Percentiles rank a stretch among this genome's conserved stretches.
Evolutionary conservation across 2,888 invertebrate genomes (phyloP).

Genomic region (Caenorhabditis doughertyi): DNA sequence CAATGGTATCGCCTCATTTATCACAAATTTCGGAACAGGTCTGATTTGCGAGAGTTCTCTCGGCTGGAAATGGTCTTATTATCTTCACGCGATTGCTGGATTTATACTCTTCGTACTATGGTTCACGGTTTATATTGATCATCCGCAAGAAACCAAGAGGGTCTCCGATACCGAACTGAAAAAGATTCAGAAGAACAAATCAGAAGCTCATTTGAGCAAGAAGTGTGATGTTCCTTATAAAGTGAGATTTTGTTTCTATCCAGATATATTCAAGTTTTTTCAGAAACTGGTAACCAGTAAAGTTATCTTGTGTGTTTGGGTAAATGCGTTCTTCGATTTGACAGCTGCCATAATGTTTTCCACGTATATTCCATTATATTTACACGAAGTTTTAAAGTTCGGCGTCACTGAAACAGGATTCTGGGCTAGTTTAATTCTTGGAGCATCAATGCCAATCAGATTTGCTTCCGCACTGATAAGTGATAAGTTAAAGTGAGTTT

Average conservation of each 20-base stretch:
- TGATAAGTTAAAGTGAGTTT: slow-evolving; percentile 70
- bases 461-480: slow-evolving; percentile 69
- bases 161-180: slow-evolving; percentile 67
- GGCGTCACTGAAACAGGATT: slow-evolving; percentile 62
- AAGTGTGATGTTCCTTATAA: slow-evolving; percentile 69
- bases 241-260: slow-evolving; percentile 29
- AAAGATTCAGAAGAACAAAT: slow-evolving; percentile 71
- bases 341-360: slow-evolving; percentile 72
- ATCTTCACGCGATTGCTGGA: slow-evolving; percentile 60
- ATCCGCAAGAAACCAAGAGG: slow-evolving; percentile 63
- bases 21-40: slow-evolving; percentile 76
- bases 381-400: slow-evolving; percentile 68
- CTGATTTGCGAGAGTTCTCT: slow-evolving; percentile 56
- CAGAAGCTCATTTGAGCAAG: slow-evolving; percentile 68
- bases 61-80: slow-evolving; percentile 68
- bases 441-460: slow-evolving; percentile 70
- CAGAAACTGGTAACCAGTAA: slow-evolving; percentile 69
- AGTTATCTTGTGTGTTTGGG: slow-evolving; percentile 72
- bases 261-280: not conserved
- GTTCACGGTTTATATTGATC: slow-evolving; percentile 69
- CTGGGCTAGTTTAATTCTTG: slow-evolving; percentile 41
- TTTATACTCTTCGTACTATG: slow-evolving; percentile 67
- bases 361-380: slow-evolving; percentile 74
- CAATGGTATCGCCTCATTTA: slow-evolving; percentile 72
- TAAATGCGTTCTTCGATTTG: slow-evolving; percentile 75